Conservation (phyloP, 2,113 vertebrate genomes). For the Ursus arctos region DNA sequence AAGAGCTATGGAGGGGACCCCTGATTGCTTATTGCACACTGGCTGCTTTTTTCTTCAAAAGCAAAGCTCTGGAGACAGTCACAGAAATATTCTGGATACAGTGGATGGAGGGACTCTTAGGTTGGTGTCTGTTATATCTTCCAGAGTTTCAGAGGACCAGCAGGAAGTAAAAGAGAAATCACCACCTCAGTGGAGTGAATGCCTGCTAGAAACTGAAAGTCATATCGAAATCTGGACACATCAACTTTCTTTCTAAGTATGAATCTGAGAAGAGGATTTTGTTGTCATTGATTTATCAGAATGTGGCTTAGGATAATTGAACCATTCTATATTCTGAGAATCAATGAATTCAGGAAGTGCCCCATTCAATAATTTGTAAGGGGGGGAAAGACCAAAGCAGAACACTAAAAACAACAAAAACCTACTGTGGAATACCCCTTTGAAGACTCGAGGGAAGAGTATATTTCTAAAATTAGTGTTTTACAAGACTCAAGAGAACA, state of each 20-base stretch:
- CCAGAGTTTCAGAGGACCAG: conserved; percentile 22
- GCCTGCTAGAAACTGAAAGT: not conserved
- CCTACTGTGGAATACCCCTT: not conserved
- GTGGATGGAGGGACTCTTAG: not conserved
- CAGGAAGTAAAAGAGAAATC: not conserved
- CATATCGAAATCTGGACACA: not conserved
- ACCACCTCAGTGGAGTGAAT: not conserved
- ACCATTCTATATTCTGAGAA: not conserved
- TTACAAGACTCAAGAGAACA: not conserved
- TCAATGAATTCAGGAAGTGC: not conserved
- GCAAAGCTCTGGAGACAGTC: not conserved
- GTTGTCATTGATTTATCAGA: not conserved
- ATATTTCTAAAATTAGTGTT: conserved; percentile 19
- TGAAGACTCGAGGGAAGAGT: not conserved
- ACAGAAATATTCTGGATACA: not conserved
- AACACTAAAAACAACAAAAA: not conserved
- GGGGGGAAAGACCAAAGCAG: not conserved
- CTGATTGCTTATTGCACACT: not conserved
- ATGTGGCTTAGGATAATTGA: not conserved
- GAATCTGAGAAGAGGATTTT: not conserved
- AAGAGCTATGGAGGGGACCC: not conserved
- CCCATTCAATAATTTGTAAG: not conserved
- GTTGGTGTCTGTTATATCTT: not conserved
- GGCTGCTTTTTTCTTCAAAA: not conserved
- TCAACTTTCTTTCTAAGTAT: not conserved